phyloP scores from a whole-genome alignment of 2,888 invertebrate species.

The Dryadula phaetusa region DNA sequence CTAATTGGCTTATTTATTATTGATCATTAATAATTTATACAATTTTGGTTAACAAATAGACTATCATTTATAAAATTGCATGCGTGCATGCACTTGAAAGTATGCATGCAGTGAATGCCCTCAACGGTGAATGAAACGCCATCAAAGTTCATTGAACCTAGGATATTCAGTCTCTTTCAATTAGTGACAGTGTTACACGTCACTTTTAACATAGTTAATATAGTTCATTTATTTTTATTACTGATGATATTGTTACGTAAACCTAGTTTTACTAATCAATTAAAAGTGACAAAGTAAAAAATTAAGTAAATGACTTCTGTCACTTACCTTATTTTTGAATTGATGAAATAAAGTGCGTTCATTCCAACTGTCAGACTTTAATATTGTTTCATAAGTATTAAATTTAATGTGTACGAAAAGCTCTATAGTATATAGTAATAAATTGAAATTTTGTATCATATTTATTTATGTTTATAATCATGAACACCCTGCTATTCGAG shows the following conservation, averaged over 20 bases:
- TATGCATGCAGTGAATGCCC: constrained; percentile 39
- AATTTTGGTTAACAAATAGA: background rate
- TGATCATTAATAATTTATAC: background rate
- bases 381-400: too few species aligned
- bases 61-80: constrained; percentile 22
- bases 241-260: background rate
- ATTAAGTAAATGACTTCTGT: too few species aligned
- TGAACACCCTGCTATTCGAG: too few species aligned
- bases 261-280: background rate
- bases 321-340: too few species aligned
- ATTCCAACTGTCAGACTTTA: too few species aligned
- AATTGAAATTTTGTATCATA: background rate
- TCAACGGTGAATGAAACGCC: constrained; percentile 40
- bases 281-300: background rate
- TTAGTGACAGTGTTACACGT: constrained; percentile 18
- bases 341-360: background rate
- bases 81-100: constrained; percentile 38
- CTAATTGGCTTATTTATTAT: too few species aligned
- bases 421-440: background rate
- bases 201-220: background rate
- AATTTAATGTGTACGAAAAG: background rate
- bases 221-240: background rate
- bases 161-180: constrained; percentile 24
- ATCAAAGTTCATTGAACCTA: constrained; percentile 39
- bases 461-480: background rate